These are phyloP conservation scores for Chrosomus eos DNA, from an alignment of 2,797 vertebrate species.

Conservation along the genomic window DNA sequence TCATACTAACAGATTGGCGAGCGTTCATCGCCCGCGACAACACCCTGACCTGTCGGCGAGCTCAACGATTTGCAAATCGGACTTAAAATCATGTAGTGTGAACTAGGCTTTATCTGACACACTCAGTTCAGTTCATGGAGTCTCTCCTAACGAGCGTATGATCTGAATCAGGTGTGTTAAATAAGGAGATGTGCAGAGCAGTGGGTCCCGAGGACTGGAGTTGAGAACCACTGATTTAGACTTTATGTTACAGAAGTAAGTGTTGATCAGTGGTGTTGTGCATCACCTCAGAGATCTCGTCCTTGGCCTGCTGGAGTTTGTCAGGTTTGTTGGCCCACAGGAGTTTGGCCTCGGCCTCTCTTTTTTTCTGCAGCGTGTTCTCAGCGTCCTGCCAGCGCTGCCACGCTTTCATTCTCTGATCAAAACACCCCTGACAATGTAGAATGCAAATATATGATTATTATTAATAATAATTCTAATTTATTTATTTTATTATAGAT, in stretches of 20 bases:
- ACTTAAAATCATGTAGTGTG: too few species aligned
- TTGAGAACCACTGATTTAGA: too few species aligned
- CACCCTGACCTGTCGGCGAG: too few species aligned
- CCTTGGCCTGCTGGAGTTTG: constrained; percentile 96
- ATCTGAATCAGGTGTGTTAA: too few species aligned
- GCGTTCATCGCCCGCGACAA: too few species aligned
- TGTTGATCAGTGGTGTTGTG: background rate
- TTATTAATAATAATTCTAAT: background rate
- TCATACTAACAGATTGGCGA: too few species aligned
- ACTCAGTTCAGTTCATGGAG: too few species aligned
- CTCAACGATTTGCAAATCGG: too few species aligned
- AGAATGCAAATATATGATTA: background rate
- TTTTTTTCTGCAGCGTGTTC: constrained; percentile 91
- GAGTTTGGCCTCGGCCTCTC: constrained; percentile 92
- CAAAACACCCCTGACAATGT: constrained; percentile 87
- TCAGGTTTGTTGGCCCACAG: constrained; percentile 98
- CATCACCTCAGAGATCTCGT: constrained; percentile 92
- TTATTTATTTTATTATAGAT: background rate
- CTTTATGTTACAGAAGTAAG: background rate
- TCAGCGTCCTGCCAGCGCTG: constrained; percentile 98
- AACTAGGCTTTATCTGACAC: too few species aligned
- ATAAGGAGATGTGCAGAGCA: too few species aligned
- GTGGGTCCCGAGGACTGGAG: too few species aligned
- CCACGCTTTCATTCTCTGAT: constrained; percentile 97
- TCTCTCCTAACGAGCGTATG: too few species aligned